These are phyloP conservation scores for Trogon surrucura DNA, from an alignment of 2,113 vertebrate genomes.

Conservation along the genomic window DNA sequence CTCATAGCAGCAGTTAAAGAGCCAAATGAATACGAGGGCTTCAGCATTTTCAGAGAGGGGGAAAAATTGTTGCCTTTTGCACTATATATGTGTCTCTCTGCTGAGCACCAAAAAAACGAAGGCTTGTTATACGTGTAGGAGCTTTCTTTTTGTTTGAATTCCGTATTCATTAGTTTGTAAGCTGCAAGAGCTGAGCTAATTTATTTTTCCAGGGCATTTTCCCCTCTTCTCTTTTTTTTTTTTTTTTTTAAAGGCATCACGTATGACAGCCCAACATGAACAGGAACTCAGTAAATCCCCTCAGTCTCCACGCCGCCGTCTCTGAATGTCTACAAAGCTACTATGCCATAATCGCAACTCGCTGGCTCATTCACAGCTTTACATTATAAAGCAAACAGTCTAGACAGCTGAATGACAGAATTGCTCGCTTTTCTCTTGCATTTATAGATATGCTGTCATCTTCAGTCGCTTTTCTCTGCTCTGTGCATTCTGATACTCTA, in stretches of 20 bases:
- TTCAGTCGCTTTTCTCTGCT: conserved; percentile 70
- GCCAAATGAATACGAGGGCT: not conserved
- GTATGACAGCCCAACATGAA: conserved; percentile 66
- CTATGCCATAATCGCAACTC: conserved; percentile 62
- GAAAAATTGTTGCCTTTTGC: not conserved
- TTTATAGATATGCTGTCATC: conserved; percentile 75
- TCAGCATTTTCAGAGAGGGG: not conserved
- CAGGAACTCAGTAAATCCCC: conserved; percentile 82
- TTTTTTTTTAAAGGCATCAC: conserved; percentile 63
- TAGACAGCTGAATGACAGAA: conserved; percentile 82
- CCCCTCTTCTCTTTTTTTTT: conserved; percentile 29
- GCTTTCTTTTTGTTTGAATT: conserved; percentile 66
- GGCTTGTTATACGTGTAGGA: conserved; percentile 6
- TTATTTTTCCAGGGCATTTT: conserved; percentile 66
- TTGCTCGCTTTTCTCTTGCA: conserved; percentile 71
- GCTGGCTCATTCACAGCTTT: conserved; percentile 76
- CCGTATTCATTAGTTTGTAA: conserved; percentile 58
- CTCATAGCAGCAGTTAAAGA: not conserved
- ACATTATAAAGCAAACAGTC: conserved; percentile 83
- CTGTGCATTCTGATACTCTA: conserved; percentile 75
- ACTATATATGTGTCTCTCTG: not conserved
- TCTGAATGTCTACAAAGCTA: conserved; percentile 80
- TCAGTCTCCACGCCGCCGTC: conserved; percentile 73
- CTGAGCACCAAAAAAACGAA: conserved; percentile 7
- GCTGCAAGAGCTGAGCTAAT: conserved; percentile 74